These are phyloP conservation scores for Aphis gossypii DNA, from an alignment of 1,140 invertebrate genomes.

Conservation along the genomic window DNA sequence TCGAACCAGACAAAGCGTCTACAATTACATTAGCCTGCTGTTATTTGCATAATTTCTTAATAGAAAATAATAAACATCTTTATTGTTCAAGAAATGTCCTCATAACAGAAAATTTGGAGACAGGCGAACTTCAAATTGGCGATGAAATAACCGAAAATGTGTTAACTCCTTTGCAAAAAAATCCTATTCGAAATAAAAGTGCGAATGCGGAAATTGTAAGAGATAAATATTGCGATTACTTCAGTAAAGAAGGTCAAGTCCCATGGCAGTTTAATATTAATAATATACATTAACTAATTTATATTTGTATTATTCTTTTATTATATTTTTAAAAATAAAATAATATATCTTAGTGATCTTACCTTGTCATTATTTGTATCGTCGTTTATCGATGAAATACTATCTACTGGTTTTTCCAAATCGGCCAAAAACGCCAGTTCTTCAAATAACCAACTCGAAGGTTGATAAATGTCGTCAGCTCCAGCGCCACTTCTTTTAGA, in stretches of 20 bases:
- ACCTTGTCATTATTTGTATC: constrained; percentile 9
- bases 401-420: constrained; percentile 22
- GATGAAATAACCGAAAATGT: constrained; percentile 43
- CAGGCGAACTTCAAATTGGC: constrained; percentile 11
- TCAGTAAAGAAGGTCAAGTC: constrained; percentile 40
- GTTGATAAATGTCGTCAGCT: constrained; percentile 62
- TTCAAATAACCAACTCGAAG: constrained; percentile 63
- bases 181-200: constrained; percentile 18
- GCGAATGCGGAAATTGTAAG: neutral
- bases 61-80: constrained; percentile 45
- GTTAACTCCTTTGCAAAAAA: constrained; percentile 18
- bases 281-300: constrained; percentile 28
- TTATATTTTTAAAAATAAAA: constrained; percentile 49
- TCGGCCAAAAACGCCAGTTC: constrained; percentile 54
- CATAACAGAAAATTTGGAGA: constrained; percentile 26
- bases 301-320: constrained; percentile 31
- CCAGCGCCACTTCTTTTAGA: constrained; percentile 60
- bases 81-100: constrained; percentile 33
- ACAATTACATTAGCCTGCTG: constrained; percentile 62
- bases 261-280: constrained; percentile 43
- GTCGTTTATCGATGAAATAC: neutral
- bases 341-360: constrained; percentile 17
- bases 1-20: constrained; percentile 62
- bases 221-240: constrained; percentile 46
- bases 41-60: constrained; percentile 62